A percentile compares a stretch with the other conserved stretches of the same genome.
Conservation (phyloP, 2,113 vertebrate genomes). For the Corythaixoides concolor region DNA sequence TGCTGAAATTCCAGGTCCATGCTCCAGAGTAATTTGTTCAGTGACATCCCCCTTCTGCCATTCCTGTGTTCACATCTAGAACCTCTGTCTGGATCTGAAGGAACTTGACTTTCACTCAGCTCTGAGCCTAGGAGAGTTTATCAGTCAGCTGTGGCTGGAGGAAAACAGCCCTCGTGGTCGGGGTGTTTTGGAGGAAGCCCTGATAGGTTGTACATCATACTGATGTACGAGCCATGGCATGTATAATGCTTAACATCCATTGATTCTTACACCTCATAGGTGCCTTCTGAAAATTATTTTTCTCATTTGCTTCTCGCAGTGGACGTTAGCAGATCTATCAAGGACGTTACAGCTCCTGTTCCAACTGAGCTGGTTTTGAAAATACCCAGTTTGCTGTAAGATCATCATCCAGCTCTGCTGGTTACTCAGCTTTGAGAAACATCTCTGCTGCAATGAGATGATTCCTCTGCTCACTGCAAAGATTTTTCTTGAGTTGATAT, state of each 20-base stretch:
- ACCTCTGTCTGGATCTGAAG: not conserved
- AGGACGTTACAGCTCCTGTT: not conserved
- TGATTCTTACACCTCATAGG: not conserved
- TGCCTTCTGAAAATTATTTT: not conserved
- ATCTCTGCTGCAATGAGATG: not conserved
- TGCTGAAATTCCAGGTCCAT: not conserved
- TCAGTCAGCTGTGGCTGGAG: not conserved
- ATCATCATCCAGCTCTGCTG: not conserved
- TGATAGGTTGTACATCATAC: too few relatives aligned
- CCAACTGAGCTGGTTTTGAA: not conserved
- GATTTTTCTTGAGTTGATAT: not conserved
- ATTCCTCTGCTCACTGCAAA: not conserved
- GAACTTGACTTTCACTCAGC: not conserved
- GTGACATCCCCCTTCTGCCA: not conserved
- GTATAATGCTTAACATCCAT: not conserved
- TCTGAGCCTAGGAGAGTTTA: not conserved
- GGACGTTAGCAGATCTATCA: not conserved
- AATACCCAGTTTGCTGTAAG: not conserved
- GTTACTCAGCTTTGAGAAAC: not conserved
- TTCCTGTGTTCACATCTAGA: not conserved
- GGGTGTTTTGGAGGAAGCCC: not conserved
- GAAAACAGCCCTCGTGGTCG: not conserved
- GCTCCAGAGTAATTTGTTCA: not conserved
- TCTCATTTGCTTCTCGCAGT: not conserved
- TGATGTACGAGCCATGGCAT: rapidly evolving